phyloP scores from a whole-genome alignment of 2,113 vertebrate species.

The Tragelaphus strepsiceros region DNA sequence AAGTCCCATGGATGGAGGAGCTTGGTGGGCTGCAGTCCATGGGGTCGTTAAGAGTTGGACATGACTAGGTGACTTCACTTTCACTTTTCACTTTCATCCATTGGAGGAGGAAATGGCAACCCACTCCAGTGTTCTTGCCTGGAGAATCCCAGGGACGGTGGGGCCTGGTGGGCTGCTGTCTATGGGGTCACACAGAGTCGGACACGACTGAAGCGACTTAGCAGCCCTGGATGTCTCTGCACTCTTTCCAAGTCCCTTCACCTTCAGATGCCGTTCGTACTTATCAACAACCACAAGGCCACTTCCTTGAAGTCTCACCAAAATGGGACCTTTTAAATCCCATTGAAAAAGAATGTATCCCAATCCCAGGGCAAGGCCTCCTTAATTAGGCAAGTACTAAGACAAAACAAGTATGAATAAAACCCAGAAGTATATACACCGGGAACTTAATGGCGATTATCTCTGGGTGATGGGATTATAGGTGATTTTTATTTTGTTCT shows the following conservation, averaged over 20 bases:
- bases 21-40: no score
- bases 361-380: not conserved
- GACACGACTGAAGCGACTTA: no score
- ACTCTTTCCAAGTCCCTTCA: not conserved
- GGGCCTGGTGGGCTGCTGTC: no score
- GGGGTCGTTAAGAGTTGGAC: no score
- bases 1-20: no score
- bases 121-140: no score
- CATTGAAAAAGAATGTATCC: not conserved
- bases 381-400: not conserved
- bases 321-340: not conserved
- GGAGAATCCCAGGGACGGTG: no score
- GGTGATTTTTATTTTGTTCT: conserved; percentile 28
- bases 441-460: not conserved
- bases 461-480: not conserved
- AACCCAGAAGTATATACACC: not conserved
- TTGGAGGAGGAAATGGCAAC: no score
- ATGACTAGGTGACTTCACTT: no score
- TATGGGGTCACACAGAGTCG: no score
- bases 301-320: not conserved
- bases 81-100: no score
- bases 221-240: not conserved
- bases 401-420: not conserved
- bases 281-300: not conserved
- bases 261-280: not conserved